Conservation (phyloP, 2,113 vertebrate species). For the Crotalus helleri region DNA sequence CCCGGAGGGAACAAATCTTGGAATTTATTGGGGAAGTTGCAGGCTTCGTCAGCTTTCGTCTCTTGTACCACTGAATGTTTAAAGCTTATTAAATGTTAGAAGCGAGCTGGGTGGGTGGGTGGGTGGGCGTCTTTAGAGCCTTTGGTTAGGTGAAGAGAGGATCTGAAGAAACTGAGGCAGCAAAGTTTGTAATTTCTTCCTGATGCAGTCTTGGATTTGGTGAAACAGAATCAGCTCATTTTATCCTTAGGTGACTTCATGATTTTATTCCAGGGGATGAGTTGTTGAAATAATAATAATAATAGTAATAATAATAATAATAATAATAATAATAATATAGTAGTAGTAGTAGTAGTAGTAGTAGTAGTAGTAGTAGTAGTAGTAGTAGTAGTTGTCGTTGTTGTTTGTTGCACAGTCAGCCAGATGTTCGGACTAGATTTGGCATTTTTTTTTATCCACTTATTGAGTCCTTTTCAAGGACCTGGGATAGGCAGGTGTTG, state of each 20-base stretch:
- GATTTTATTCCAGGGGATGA: not conserved
- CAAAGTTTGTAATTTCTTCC: not conserved
- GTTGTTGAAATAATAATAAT: not conserved
- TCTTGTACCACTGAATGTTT: not conserved
- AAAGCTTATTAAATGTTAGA: not conserved
- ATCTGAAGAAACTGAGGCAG: not conserved
- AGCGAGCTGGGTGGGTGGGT: not conserved
- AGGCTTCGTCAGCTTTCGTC: not conserved
- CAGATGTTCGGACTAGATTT: not conserved
- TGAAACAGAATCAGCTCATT: not conserved
- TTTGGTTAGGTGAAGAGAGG: not conserved
- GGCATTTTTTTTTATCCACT: not conserved
- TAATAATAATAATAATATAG: too few relatives aligned
- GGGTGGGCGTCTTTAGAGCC: not conserved
- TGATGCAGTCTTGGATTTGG: not conserved
- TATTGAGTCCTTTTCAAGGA: not conserved
- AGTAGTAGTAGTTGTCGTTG: too few relatives aligned
- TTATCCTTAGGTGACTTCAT: too few relatives aligned
- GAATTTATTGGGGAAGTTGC: not conserved
- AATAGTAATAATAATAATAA: too few relatives aligned
- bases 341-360: too few relatives aligned
- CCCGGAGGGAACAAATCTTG: not conserved
- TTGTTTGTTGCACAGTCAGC: not conserved
- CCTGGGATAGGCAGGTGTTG: not conserved
- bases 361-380: too few relatives aligned